phyloP scores from a whole-genome alignment of 1,140 invertebrate species.

The Leguminivora glycinivorella region DNA sequence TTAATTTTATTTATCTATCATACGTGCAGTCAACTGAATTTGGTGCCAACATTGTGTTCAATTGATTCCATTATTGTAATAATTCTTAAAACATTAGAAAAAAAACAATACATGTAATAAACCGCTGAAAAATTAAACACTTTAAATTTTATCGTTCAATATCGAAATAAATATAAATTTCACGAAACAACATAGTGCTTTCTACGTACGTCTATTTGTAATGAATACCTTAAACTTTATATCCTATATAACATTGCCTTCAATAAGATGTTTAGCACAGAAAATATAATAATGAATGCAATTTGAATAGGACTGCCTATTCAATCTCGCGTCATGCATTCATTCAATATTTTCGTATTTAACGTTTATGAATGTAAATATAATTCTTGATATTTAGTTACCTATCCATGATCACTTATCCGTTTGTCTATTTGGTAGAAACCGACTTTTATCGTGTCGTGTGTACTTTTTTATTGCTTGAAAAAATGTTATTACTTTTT shows the following conservation, averaged over 20 bases:
- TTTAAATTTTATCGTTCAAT: no score
- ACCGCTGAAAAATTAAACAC: no score
- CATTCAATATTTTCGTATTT: slow-evolving; percentile 46
- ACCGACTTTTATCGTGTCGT: no score
- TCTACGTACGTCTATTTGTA: not conserved
- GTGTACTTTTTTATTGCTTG: no score
- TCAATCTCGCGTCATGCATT: slow-evolving; percentile 69
- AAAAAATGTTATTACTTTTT: no score
- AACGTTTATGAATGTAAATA: not conserved
- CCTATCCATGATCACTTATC: no score
- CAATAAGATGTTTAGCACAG: not conserved
- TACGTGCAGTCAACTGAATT: not conserved
- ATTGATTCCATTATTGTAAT: not conserved
- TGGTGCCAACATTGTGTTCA: not conserved
- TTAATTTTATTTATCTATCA: not conserved
- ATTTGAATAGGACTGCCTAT: slow-evolving; percentile 60
- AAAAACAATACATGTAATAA: no score
- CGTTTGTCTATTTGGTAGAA: no score
- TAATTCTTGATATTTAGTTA: no score
- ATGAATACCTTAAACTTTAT: not conserved
- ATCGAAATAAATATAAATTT: not conserved
- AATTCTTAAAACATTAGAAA: not conserved
- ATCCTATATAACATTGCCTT: not conserved
- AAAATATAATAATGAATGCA: slow-evolving; percentile 63
- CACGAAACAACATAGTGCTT: not conserved